These are phyloP conservation scores for Ophraella communa DNA, from an alignment of 2,888 invertebrate genomes.

Conservation along the genomic window DNA sequence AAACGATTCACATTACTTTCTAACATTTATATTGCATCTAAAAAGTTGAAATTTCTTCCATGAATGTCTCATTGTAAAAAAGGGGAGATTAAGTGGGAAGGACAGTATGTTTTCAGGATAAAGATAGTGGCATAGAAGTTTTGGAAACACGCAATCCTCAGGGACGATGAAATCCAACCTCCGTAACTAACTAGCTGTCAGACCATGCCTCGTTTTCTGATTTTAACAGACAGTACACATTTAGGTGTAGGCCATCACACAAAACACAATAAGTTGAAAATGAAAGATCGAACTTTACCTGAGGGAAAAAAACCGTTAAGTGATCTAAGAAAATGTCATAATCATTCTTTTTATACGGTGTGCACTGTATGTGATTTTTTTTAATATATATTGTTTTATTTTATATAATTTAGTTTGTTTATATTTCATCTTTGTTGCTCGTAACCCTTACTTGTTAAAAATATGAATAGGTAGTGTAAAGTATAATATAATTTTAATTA, in stretches of 20 bases:
- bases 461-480: too few relatives aligned
- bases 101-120: constrained; percentile 32
- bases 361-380: too few relatives aligned
- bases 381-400: too few relatives aligned
- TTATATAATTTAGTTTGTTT: too few relatives aligned
- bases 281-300: background rate
- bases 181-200: constrained; percentile 54
- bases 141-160: constrained; percentile 39
- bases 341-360: too few relatives aligned
- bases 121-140: constrained; percentile 38
- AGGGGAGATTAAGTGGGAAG: constrained; percentile 29
- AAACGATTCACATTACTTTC: too few relatives aligned
- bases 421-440: too few relatives aligned
- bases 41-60: background rate
- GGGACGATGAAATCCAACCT: constrained; percentile 50
- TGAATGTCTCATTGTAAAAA: constrained; percentile 4
- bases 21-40: too few relatives aligned
- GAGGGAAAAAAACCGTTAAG: background rate
- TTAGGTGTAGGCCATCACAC: constrained; percentile 1
- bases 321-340: too few relatives aligned
- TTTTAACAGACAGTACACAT: constrained; percentile 33
- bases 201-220: constrained; percentile 37
- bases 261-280: constrained; percentile 1
- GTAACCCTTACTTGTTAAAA: too few relatives aligned
- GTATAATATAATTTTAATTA: too few relatives aligned